Evolutionary conservation across 2,797 vertebrate species (phyloP), one percentile per base, ranked within the genome.

Genomic region (Chrysocyon brachyurus): DNA sequence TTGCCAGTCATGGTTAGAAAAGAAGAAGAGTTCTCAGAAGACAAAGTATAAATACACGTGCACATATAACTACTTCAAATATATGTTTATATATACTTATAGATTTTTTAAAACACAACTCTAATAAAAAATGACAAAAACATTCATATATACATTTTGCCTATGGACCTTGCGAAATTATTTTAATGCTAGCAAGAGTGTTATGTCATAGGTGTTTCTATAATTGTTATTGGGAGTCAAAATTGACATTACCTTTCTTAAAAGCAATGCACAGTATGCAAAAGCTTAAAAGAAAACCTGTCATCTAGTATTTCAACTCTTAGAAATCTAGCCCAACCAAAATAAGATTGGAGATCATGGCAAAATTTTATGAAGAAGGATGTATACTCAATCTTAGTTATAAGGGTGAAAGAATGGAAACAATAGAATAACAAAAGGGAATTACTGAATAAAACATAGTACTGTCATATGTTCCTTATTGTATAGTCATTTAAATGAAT

Each of bases 211-310:
- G 28, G 9, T 33, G 17, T 21, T 75, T 81, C 22, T 22, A 68
- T 70, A 61, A 77, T 93, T 95, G 82, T 31, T 87, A 68, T 81
- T 61, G 7, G 46, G 22, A 85, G 59, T 95, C 83, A 97, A 57
- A 85, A 79, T n/a, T 63, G 73, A 72, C 31, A 93, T 72, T 17
- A 63, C 56, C 57, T 79, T 64, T 96, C 33, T 68, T 90, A 28
- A 94, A 84, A 92, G 49, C 15, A 94, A 86, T 91, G 24, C 59
- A 59, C 6, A 10, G 46, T 40, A 75, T 77, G n/a, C 17, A 81
- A 87, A 96, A 87, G 17, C 22, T 68, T 95, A 90, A 61, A 92
- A 68, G 49, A 97, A 97, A 91, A 86, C 36, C 19, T 83, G 33
- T 83, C 31, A 22, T 77, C 49, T 68, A 78, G 40, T 24, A 77